Conservation (phyloP, 2,113 vertebrate genomes). For the Solea solea region DNA sequence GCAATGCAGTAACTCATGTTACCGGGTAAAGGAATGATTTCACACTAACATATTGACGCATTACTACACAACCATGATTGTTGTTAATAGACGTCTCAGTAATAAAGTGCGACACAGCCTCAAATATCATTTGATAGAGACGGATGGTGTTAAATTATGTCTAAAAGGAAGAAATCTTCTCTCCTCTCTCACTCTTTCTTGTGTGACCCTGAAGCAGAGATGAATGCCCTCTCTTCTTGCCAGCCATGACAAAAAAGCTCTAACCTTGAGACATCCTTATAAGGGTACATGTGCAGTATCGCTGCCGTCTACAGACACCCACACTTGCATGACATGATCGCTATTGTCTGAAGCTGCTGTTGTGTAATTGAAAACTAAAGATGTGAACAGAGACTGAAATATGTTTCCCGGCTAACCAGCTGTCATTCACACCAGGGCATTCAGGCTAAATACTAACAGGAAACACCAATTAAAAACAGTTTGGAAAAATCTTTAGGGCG, state of each 20-base stretch:
- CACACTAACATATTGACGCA: no score
- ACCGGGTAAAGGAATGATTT: no score
- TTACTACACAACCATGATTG: no score
- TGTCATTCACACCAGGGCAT: not conserved
- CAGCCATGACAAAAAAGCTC: not conserved
- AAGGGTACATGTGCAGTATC: not conserved
- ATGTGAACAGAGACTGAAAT: not conserved
- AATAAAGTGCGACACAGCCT: no score
- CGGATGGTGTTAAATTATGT: not conserved
- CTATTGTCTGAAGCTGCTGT: not conserved
- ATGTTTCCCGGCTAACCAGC: not conserved
- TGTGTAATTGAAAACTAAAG: not conserved
- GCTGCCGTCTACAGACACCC: not conserved
- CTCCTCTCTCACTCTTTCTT: not conserved
- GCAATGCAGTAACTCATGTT: no score
- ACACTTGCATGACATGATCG: not conserved
- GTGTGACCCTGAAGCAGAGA: not conserved
- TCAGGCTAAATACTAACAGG: not conserved
- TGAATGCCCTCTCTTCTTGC: not conserved
- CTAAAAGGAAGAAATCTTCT: not conserved
- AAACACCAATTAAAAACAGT: no score
- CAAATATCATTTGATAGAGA: no score
- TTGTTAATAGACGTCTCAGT: no score
- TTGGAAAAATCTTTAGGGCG: no score
- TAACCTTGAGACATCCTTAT: not conserved